Percentiles rank a stretch among this genome's conserved stretches.
These are phyloP conservation scores for Falco novaeseelandiae DNA, from an alignment of 2,797 vertebrate species.

Conservation along the genomic window DNA sequence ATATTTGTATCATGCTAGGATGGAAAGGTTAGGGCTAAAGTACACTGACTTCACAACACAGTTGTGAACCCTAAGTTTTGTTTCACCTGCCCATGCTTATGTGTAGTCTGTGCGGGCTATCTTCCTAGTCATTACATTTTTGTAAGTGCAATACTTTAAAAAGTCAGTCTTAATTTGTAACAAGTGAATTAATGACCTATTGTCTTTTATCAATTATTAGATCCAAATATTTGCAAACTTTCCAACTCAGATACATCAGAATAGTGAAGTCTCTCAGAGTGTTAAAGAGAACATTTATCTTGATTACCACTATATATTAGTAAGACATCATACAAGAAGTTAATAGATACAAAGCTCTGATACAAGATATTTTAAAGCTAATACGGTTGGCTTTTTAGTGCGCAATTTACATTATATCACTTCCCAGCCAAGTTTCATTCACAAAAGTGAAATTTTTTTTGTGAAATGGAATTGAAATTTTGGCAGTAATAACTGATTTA, in stretches of 20 bases:
- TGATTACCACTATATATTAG: not conserved
- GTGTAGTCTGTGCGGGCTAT: not conserved
- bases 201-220: not conserved
- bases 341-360: not conserved
- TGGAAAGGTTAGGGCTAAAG: not conserved
- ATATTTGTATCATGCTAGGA: not conserved
- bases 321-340: not conserved
- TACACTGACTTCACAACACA: not conserved
- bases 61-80: not conserved
- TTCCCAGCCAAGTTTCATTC: not conserved
- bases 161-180: not conserved
- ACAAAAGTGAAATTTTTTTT: not conserved
- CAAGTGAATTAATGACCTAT: not conserved
- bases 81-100: not conserved
- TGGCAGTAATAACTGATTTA: not conserved
- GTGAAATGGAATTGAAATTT: not conserved
- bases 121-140: not conserved
- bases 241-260: not conserved
- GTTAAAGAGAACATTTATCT: not conserved
- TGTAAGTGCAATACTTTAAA: not conserved
- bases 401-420: not conserved
- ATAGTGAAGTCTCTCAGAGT: not conserved
- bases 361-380: not conserved
- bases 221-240: not conserved
- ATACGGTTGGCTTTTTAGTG: not conserved